Evolutionary conservation across 2,888 invertebrate species (phyloP).

Genomic region (Tetragonula carbonaria): DNA sequence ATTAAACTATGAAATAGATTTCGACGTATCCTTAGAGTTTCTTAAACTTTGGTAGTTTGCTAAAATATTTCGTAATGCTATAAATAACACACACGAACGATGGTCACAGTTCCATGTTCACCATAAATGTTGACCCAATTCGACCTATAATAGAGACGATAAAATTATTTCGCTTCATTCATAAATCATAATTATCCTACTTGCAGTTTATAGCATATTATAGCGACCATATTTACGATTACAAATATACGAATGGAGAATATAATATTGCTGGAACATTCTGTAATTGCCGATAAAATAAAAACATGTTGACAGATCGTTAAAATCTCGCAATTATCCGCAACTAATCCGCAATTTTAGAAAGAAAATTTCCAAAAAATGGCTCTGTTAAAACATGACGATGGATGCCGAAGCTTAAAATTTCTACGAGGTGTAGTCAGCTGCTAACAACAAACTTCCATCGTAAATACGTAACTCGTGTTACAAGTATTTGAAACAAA

Average conservation of each 20-base stretch:
- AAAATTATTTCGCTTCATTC: background rate
- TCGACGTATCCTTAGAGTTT: slow-evolving; percentile 20
- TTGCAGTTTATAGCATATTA: background rate
- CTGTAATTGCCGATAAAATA: no score
- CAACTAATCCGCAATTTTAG: background rate
- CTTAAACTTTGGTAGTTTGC: slow-evolving; percentile 51
- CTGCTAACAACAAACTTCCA: slow-evolving; percentile 1
- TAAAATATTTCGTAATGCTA: slow-evolving; percentile 12
- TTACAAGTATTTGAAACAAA: slow-evolving; percentile 15
- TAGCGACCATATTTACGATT: background rate
- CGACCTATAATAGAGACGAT: slow-evolving; percentile 62
- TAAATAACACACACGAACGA: background rate
- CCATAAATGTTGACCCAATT: slow-evolving; percentile 58
- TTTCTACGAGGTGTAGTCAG: background rate
- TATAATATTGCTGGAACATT: no score
- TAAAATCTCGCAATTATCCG: background rate
- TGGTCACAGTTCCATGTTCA: slow-evolving; percentile 18
- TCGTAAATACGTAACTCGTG: background rate
- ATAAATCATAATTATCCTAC: background rate
- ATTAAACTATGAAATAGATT: slow-evolving; percentile 5
- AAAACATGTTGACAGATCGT: background rate
- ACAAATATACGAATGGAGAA: no score
- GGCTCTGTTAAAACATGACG: background rate
- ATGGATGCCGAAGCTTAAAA: slow-evolving; percentile 15
- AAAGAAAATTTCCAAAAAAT: background rate